phyloP scores from a whole-genome alignment of 2,888 invertebrate species.

The Atethmia centrago region DNA sequence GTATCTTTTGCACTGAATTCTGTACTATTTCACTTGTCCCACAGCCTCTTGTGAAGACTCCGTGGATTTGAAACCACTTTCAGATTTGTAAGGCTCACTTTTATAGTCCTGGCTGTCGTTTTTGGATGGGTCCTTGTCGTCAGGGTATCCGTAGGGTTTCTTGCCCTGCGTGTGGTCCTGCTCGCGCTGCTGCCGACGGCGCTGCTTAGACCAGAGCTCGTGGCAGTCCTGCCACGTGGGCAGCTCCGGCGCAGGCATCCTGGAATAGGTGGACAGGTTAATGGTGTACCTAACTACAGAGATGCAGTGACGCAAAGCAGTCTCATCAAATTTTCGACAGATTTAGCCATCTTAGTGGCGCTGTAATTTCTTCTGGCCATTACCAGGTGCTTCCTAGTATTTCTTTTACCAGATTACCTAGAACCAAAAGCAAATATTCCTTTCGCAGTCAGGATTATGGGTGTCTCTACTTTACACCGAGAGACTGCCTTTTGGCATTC shows the following conservation, averaged over 20 bases:
- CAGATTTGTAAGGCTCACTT: slow-evolving; percentile 78
- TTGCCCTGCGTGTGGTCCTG: slow-evolving; percentile 91
- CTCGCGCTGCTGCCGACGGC: slow-evolving; percentile 95
- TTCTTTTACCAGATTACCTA: neutral
- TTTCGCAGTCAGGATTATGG: neutral
- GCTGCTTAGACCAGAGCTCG: slow-evolving; percentile 99
- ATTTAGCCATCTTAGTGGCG: slow-evolving; percentile 1
- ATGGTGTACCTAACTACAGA: slow-evolving; percentile 20
- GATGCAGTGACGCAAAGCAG: slow-evolving; percentile 30
- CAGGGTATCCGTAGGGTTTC: slow-evolving; percentile 70
- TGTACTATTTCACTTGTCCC: slow-evolving; percentile 86
- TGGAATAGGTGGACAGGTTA: slow-evolving; percentile 74
- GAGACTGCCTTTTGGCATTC: neutral
- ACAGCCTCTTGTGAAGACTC: slow-evolving; percentile 78
- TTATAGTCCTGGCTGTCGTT: slow-evolving; percentile 73
- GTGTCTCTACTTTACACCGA: neutral
- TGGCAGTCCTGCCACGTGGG: slow-evolving; percentile 99
- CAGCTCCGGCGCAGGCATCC: slow-evolving; percentile 95
- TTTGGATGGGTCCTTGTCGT: slow-evolving; percentile 61
- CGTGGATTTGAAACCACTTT: slow-evolving; percentile 76
- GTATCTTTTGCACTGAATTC: slow-evolving; percentile 68
- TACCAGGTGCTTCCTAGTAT: neutral
- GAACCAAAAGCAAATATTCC: neutral
- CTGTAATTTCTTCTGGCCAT: neutral
- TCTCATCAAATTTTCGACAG: neutral